phyloP scores from a whole-genome alignment of 2,797 vertebrate genomes.

The Macrochelys suwanniensis region DNA sequence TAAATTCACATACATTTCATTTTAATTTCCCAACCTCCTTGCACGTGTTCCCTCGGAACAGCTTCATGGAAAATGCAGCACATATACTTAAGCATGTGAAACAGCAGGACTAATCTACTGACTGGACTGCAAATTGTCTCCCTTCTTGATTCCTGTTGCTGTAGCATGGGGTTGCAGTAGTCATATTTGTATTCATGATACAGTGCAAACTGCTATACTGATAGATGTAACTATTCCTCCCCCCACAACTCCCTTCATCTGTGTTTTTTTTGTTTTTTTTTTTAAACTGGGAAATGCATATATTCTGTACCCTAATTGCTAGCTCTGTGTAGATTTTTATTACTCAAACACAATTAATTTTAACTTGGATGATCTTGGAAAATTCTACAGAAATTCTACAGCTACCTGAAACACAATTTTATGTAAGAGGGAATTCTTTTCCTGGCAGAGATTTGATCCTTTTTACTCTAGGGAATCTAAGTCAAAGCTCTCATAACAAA shows the following conservation, averaged over 20 bases:
- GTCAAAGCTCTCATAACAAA: neutral
- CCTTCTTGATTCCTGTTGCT: neutral
- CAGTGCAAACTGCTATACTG: neutral
- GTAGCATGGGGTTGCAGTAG: neutral
- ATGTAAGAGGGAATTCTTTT: neutral
- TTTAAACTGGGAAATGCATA: neutral
- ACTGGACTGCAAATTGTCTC: neutral
- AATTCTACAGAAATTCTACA: neutral
- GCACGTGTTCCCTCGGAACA: neutral
- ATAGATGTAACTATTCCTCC: neutral
- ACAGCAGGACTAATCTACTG: neutral
- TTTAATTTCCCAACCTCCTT: neutral
- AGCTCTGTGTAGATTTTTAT: neutral
- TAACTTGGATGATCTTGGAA: neutral
- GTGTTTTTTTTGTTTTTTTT: neutral
- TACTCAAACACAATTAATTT: neutral
- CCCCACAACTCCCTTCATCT: too few relatives aligned
- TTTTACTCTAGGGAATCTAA: neutral
- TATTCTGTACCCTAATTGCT: neutral
- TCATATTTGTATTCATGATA: neutral
- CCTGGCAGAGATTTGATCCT: neutral
- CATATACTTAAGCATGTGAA: neutral
- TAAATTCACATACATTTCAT: neutral
- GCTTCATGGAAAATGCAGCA: neutral
- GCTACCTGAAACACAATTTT: neutral